Conservation (phyloP, 2,797 vertebrate species). For the Ficedula albicollis region DNA sequence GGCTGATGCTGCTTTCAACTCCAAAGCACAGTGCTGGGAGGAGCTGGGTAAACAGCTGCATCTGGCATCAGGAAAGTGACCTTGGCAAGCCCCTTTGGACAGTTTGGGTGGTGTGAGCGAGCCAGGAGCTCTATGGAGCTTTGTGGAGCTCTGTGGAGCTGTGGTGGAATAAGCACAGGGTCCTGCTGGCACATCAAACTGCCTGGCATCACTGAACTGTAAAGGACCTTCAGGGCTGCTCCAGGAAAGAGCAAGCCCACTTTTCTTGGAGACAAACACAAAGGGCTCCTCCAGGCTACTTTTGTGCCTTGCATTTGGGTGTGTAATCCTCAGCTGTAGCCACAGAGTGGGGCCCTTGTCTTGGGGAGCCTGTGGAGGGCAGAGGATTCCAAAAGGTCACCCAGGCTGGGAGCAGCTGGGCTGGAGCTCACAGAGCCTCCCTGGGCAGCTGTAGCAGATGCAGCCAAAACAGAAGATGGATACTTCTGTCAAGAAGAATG, state of each 20-base stretch:
- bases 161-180: neutral
- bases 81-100: neutral
- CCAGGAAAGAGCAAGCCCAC: neutral
- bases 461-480: neutral
- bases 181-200: accelerated
- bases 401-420: neutral
- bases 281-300: neutral
- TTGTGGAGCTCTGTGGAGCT: neutral
- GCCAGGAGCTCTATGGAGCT: too few species aligned
- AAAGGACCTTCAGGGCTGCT: neutral
- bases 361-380: accelerated
- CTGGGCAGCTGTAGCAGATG: neutral
- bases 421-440: neutral
- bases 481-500: neutral
- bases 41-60: neutral
- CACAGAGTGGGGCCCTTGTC: neutral
- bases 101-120: neutral
- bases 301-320: neutral
- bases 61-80: neutral
- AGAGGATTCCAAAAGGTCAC: neutral
- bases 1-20: neutral
- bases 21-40: neutral
- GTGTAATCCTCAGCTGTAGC: neutral
- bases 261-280: neutral
- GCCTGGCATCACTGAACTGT: neutral